These are phyloP conservation scores for Drosophila lacicola DNA, from an alignment of 2,888 invertebrate genomes.

Conservation along the genomic window DNA sequence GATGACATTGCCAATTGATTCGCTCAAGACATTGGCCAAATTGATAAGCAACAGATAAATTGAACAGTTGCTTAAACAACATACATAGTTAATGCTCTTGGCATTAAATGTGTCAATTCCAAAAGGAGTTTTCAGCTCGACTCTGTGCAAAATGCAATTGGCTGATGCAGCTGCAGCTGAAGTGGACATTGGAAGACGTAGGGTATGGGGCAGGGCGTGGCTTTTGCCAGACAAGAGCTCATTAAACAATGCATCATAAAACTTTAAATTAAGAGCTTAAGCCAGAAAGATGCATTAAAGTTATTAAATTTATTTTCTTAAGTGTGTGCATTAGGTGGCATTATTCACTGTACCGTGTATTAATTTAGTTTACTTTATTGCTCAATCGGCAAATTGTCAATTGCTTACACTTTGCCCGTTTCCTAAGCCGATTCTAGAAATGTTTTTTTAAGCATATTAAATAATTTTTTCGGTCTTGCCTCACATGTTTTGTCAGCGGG, in stretches of 20 bases:
- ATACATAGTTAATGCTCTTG: constrained; percentile 60
- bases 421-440: constrained; percentile 17
- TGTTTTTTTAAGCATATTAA: constrained; percentile 23
- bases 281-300: not conserved
- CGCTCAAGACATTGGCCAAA: constrained; percentile 11
- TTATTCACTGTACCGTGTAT: not conserved
- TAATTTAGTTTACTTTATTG: constrained; percentile 12
- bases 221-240: not conserved
- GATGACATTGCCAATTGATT: constrained; percentile 59
- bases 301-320: not conserved
- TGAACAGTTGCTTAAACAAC: constrained; percentile 24
- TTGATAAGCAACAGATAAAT: constrained; percentile 19
- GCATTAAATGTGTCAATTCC: constrained; percentile 56
- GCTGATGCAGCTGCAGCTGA: not conserved
- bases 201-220: too few species aligned
- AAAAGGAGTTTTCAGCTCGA: constrained; percentile 13
- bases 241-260: constrained; percentile 1
- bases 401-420: constrained; percentile 5
- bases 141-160: not conserved
- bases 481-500: constrained; percentile 23
- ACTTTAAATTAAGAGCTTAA: not conserved
- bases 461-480: constrained; percentile 38
- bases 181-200: constrained; percentile 7
- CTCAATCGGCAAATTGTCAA: constrained; percentile 12
- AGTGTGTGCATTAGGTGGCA: not conserved